Conservation (phyloP, 2,113 vertebrate species). For the Forbesichthys agassizii region DNA sequence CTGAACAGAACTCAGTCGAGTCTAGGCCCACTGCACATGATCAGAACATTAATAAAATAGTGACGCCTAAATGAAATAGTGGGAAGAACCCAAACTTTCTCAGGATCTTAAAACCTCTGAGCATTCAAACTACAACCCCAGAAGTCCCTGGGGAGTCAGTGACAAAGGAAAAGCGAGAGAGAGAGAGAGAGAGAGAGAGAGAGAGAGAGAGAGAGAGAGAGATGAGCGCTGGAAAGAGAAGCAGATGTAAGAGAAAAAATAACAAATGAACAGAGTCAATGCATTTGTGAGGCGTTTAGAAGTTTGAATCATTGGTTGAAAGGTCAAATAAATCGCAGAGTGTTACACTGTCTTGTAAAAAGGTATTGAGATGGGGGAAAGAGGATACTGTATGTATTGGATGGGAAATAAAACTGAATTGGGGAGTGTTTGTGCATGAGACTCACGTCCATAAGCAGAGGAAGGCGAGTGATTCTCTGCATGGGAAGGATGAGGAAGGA, state of each 20-base stretch:
- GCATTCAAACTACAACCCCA: slow-evolving; percentile 52
- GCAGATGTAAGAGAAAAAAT: background rate
- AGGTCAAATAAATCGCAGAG: background rate
- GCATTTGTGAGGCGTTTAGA: too few species aligned
- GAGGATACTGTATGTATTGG: background rate
- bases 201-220: slow-evolving; percentile 14
- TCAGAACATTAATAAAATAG: slow-evolving; percentile 23
- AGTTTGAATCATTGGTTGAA: too few species aligned
- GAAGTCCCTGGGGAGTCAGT: slow-evolving; percentile 36
- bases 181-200: slow-evolving; percentile 16
- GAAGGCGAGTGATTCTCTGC: slow-evolving; percentile 96
- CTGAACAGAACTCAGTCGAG: too few species aligned
- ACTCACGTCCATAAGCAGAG: slow-evolving; percentile 96
- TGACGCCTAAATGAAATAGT: slow-evolving; percentile 29
- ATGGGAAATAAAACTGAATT: slow-evolving; percentile 17
- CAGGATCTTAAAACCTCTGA: slow-evolving; percentile 61
- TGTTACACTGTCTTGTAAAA: background rate
- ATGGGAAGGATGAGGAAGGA: slow-evolving; percentile 98
- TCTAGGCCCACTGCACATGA: background rate
- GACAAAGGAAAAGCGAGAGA: slow-evolving; percentile 21
- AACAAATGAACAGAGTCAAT: background rate
- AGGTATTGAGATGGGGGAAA: background rate
- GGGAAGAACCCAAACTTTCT: slow-evolving; percentile 70
- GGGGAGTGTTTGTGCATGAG: background rate
- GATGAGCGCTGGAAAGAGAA: slow-evolving; percentile 2